Percentiles rank a stretch among this genome's conserved stretches.
Conservation (phyloP, 2,888 invertebrate genomes). For the Tanypteryx hageni region DNA sequence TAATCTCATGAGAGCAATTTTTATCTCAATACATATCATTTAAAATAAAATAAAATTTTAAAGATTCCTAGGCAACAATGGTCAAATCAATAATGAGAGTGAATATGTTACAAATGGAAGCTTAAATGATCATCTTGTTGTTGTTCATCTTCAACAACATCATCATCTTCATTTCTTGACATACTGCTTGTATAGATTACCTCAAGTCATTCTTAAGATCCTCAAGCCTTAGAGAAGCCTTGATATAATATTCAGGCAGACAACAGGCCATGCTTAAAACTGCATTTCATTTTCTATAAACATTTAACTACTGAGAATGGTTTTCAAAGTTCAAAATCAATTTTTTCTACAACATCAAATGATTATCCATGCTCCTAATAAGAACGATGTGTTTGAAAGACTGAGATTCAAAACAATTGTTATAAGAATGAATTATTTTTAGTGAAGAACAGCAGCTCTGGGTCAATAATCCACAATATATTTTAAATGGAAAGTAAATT, state of each 20-base stretch:
- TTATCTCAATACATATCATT: background rate
- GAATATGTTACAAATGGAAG: background rate
- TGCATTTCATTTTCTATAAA: background rate
- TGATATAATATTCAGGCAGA: background rate
- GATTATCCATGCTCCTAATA: background rate
- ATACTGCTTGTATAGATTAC: background rate
- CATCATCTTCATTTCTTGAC: background rate
- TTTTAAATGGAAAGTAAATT: background rate
- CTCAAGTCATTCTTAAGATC: slow-evolving; percentile 14
- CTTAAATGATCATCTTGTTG: no score
- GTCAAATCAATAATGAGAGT: background rate
- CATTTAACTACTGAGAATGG: background rate
- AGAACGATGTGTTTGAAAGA: background rate
- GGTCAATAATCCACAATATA: background rate
- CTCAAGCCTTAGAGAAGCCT: background rate
- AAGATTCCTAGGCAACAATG: background rate
- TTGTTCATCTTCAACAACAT: background rate
- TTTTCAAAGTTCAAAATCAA: background rate
- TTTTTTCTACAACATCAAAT: background rate
- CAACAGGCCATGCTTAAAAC: slow-evolving; percentile 8
- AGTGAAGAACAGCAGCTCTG: background rate
- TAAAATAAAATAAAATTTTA: background rate
- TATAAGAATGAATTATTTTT: background rate
- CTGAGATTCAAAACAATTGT: slow-evolving; percentile 7
- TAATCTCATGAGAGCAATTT: background rate